These are phyloP conservation scores for Selene dorsalis DNA, from an alignment of 2,797 vertebrate species.

Conservation along the genomic window DNA sequence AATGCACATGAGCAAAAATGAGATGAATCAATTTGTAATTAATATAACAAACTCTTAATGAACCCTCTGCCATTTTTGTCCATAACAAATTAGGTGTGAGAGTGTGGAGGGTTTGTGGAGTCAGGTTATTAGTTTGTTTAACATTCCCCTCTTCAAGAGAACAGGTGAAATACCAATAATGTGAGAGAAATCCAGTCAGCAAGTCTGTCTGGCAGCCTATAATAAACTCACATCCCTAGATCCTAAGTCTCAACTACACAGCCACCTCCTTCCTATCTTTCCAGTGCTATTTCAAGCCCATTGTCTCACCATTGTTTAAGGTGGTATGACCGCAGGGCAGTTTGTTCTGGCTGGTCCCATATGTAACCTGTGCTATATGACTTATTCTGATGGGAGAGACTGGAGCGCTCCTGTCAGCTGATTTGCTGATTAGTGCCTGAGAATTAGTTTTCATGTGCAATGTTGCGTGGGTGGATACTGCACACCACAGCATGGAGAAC, in stretches of 20 bases:
- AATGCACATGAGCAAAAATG: slow-evolving; percentile 66
- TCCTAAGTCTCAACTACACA: slow-evolving; percentile 77
- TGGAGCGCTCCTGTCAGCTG: slow-evolving; percentile 60
- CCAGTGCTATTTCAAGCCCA: slow-evolving; percentile 70
- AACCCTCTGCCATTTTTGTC: slow-evolving; percentile 77
- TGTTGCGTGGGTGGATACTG: slow-evolving; percentile 57
- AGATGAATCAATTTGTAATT: slow-evolving; percentile 85
- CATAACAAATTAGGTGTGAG: slow-evolving; percentile 80
- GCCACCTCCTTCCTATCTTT: slow-evolving; percentile 68
- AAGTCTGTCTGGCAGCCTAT: slow-evolving; percentile 84
- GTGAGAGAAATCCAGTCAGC: slow-evolving; percentile 85
- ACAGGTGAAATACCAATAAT: slow-evolving; percentile 84
- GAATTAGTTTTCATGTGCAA: slow-evolving; percentile 47
- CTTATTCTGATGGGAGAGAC: slow-evolving; percentile 50
- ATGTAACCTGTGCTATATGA: slow-evolving; percentile 54
- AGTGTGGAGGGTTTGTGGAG: slow-evolving; percentile 70
- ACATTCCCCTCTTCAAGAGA: slow-evolving; percentile 75
- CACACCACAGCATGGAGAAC: slow-evolving; percentile 37
- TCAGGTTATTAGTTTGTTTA: slow-evolving; percentile 83
- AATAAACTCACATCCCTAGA: slow-evolving; percentile 83
- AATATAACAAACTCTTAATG: slow-evolving; percentile 83
- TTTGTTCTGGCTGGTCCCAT: slow-evolving; percentile 60
- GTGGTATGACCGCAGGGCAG: slow-evolving; percentile 68
- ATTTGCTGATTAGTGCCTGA: slow-evolving; percentile 66
- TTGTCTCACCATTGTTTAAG: slow-evolving; percentile 64